Base-by-base conservation (phyloP, 2,888 invertebrate genomes). In the Rhodophaea formosa region DNA sequence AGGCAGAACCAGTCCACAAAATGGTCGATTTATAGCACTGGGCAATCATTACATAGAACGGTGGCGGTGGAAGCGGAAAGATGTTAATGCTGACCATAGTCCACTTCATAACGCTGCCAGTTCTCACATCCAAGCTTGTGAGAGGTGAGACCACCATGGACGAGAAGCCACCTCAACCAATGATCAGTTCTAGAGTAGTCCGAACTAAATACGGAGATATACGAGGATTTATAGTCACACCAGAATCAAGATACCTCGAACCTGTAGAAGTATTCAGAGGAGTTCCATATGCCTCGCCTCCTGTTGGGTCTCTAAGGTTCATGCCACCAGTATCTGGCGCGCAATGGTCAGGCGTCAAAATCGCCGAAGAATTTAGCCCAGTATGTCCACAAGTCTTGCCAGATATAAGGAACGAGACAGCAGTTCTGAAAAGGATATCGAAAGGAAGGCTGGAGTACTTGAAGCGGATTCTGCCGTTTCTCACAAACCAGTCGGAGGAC, bases 261-360 rank as follows among this genome's bases (percentile, higher is more conserved):
- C 96, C 96, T 58, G 98, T 98, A 16, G 98, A 98, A 84, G 96
- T 97, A 64, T 98, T 97, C 82, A 93, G 96, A 54, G 98, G 98
- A 7, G 95, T 99, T 60, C 98, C 98, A 6, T 99, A 98, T 84
- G 99, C 98, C 29, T 97, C 97, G 52, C 96, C 98, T 17, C 98
- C 98, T 35, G 91, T 96, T 46, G 97, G 97, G 7, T 95, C 95
- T 59, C 90, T 98, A 61, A 93, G 99, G 60, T 99, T 99, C 84
- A 98, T 98, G 97, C 98, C 98, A 10, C 98, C 98, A 16, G 97
- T 98, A 17, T 97, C 96, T 61, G 97, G 97, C 29, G 96, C 97
- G 56, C 94, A 97, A 79, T 97, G 98, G 98, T 94, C 95, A 58
- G 97, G 97, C 43, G 96, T 97, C 46, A 96, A 96, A 84, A 94